phyloP scores from a whole-genome alignment of 1,140 invertebrate genomes.

The Leptopilina clavipes region DNA sequence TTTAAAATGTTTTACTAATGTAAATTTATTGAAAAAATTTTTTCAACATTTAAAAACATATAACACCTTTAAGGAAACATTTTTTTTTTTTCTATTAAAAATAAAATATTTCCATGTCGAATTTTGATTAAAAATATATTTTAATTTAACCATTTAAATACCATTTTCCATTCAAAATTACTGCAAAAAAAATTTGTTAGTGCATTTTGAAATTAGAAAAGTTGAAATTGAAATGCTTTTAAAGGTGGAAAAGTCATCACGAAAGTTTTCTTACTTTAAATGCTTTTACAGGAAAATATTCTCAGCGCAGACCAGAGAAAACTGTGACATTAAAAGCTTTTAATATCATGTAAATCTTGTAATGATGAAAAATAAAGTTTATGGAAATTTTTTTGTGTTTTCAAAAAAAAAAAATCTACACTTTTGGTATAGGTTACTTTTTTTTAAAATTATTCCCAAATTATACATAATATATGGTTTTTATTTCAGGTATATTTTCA shows the following conservation, averaged over 20 bases:
- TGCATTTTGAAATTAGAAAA: slow-evolving; percentile 8
- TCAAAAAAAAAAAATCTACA: not conserved
- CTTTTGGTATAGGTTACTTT: not conserved
- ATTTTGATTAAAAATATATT: no score
- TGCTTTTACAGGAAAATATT: slow-evolving; percentile 13
- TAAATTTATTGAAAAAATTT: no score
- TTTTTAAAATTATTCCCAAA: not conserved
- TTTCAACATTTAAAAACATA: no score
- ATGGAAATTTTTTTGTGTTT: not conserved
- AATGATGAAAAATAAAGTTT: not conserved
- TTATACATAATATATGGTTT: not conserved
- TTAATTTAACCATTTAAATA: no score
- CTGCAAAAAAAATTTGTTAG: no score
- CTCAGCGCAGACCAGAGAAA: not conserved
- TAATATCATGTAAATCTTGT: not conserved
- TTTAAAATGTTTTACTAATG: no score
- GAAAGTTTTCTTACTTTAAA: slow-evolving; percentile 14
- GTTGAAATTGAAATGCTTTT: slow-evolving; percentile 7
- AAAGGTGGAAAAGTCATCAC: slow-evolving; percentile 12
- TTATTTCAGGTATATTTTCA: not conserved
- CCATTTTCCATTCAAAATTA: no score
- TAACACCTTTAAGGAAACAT: no score
- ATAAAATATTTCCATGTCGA: no score
- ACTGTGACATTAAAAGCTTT: slow-evolving; percentile 1
- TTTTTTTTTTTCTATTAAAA: no score